phyloP scores from a whole-genome alignment of 2,888 invertebrate genomes.

The Pterobdella sp. region DNA sequence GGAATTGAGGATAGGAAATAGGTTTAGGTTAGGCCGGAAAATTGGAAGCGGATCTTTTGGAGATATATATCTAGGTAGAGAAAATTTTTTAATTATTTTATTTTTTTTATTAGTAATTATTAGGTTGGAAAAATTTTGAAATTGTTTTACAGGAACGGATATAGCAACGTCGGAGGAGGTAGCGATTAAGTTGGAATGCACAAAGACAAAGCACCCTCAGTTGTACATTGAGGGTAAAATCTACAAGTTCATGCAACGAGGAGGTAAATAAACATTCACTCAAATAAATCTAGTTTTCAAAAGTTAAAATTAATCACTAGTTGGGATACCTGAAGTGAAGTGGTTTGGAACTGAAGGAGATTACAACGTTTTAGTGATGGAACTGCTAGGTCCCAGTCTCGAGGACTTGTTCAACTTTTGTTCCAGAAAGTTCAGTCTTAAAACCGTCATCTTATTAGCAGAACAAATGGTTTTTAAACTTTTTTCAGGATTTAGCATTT shows the following conservation, averaged over 20 bases:
- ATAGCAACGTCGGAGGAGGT: conserved; percentile 69
- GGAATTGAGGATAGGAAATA: conserved; percentile 65
- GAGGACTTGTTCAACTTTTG: conserved; percentile 59
- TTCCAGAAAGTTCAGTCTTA: conserved; percentile 56
- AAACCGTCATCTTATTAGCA: conserved; percentile 56
- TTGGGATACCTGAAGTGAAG: conserved; percentile 89
- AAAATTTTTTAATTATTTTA: background rate
- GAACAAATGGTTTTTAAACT: conserved; percentile 53
- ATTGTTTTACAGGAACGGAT: conserved; percentile 50
- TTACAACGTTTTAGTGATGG: conserved; percentile 59
- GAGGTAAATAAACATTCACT: conserved; percentile 56
- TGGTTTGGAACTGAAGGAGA: conserved; percentile 64
- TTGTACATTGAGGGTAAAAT: conserved; percentile 98
- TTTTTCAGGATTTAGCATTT: background rate
- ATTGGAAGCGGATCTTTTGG: conserved; percentile 99
- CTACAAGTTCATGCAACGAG: conserved; percentile 96
- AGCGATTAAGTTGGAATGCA: conserved; percentile 98
- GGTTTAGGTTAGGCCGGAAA: conserved; percentile 93
- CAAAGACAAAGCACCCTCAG: conserved; percentile 96
- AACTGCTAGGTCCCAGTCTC: conserved; percentile 55
- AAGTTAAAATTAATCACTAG: conserved; percentile 54
- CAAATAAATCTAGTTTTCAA: background rate
- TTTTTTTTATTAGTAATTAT: background rate
- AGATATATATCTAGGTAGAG: conserved; percentile 91
- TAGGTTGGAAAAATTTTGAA: background rate